These are phyloP conservation scores for Scaptomyza flava DNA, from an alignment of 2,888 invertebrate species.

Conservation along the genomic window DNA sequence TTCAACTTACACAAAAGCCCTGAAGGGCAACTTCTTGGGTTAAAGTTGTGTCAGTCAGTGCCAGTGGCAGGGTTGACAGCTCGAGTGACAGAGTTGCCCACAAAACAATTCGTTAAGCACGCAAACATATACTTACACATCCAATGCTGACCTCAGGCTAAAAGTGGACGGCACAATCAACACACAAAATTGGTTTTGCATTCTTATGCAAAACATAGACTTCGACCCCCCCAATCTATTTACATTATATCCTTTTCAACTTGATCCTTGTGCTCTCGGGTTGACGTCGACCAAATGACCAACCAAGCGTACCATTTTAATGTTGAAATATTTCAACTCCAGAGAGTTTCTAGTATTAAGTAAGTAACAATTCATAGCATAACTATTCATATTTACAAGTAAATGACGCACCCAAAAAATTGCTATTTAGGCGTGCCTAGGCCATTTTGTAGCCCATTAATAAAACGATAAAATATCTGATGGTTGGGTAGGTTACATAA, in stretches of 20 bases:
- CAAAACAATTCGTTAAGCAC: conserved; percentile 68
- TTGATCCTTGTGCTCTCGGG: conserved; percentile 36
- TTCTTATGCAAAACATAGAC: conserved; percentile 3
- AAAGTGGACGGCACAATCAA: conserved; percentile 8
- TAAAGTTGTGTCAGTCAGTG: conserved; percentile 28
- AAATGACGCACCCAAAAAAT: conserved; percentile 43
- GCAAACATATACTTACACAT: conserved; percentile 45
- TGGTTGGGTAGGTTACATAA: conserved; percentile 1
- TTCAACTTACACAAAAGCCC: background rate
- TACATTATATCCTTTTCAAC: conserved; percentile 47
- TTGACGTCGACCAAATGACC: conserved; percentile 19
- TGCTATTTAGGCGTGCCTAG: conserved; percentile 43
- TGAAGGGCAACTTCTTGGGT: conserved; percentile 4
- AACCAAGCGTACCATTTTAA: conserved; percentile 1
- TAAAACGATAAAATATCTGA: conserved; percentile 29
- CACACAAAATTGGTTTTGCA: conserved; percentile 17
- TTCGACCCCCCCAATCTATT: background rate
- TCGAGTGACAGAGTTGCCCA: conserved; percentile 72
- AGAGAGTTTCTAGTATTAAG: background rate
- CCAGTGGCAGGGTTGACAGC: conserved; percentile 61
- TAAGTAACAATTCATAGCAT: background rate
- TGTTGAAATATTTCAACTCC: background rate
- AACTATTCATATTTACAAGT: conserved; percentile 50
- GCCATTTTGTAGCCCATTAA: conserved; percentile 59
- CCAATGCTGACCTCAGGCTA: conserved; percentile 46